These are phyloP conservation scores for Oryzias melastigma DNA, from an alignment of 2,113 vertebrate species.

Conservation along the genomic window DNA sequence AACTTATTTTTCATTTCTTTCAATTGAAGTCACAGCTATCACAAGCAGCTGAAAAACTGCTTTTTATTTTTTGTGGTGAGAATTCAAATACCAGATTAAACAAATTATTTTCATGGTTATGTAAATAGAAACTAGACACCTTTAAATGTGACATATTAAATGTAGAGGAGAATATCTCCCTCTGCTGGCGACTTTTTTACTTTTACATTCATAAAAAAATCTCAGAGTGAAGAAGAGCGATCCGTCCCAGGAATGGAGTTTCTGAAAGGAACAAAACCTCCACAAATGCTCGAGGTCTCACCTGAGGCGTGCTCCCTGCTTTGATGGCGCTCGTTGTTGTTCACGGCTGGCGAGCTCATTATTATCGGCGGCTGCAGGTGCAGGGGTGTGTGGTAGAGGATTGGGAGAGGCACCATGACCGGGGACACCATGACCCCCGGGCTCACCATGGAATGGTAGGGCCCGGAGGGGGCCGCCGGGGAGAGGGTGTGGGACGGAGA, in stretches of 20 bases:
- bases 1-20: too few relatives aligned
- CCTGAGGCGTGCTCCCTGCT: constrained; percentile 77
- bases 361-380: constrained; percentile 88
- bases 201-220: neutral
- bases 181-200: neutral
- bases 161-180: neutral
- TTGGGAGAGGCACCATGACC: constrained; percentile 87
- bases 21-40: neutral
- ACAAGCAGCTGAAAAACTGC: neutral
- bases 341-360: constrained; percentile 75
- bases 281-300: constrained; percentile 48
- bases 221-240: neutral
- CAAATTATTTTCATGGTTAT: neutral
- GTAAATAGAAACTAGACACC: neutral
- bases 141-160: neutral
- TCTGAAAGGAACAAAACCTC: too few relatives aligned
- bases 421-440: constrained; percentile 82
- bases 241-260: neutral
- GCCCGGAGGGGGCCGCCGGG: constrained; percentile 71
- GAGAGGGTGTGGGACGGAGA: constrained; percentile 68
- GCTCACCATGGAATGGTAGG: constrained; percentile 83
- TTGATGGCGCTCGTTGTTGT: constrained; percentile 80
- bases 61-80: neutral
- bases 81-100: neutral
- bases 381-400: constrained; percentile 86